phyloP scores from a whole-genome alignment of 2,113 vertebrate species.

The Peromyscus polionotus region DNA sequence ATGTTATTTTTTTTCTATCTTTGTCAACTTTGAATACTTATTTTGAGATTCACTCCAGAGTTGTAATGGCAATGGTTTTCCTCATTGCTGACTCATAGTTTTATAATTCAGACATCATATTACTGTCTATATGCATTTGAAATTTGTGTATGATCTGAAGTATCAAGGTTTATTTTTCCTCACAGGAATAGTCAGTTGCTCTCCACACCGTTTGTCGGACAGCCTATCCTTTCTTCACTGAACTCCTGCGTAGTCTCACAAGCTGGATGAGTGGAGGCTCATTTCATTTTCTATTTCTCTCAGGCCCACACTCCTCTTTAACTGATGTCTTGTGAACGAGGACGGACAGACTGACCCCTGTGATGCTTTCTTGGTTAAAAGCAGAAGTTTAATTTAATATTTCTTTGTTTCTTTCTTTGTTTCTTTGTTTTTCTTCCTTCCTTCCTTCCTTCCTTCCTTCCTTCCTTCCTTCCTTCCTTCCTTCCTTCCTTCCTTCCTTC shows the following conservation, averaged over 20 bases:
- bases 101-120: conserved; percentile 7
- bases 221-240: neutral
- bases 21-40: conserved; percentile 40
- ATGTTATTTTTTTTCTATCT: neutral
- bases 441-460: no score
- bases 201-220: neutral
- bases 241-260: neutral
- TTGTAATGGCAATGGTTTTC: neutral
- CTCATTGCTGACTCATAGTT: neutral
- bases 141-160: neutral
- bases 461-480: no score
- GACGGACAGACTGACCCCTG: neutral
- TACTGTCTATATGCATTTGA: neutral
- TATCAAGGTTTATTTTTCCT: neutral
- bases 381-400: neutral
- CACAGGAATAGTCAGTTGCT: neutral
- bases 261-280: neutral
- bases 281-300: conserved; percentile 6
- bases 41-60: neutral
- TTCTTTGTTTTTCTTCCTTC: no score
- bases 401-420: neutral
- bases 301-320: neutral
- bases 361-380: neutral
- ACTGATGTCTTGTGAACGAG: neutral
- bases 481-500: no score